phyloP scores from a whole-genome alignment of 2,888 invertebrate genomes.

The Eupithecia dodoneata region DNA sequence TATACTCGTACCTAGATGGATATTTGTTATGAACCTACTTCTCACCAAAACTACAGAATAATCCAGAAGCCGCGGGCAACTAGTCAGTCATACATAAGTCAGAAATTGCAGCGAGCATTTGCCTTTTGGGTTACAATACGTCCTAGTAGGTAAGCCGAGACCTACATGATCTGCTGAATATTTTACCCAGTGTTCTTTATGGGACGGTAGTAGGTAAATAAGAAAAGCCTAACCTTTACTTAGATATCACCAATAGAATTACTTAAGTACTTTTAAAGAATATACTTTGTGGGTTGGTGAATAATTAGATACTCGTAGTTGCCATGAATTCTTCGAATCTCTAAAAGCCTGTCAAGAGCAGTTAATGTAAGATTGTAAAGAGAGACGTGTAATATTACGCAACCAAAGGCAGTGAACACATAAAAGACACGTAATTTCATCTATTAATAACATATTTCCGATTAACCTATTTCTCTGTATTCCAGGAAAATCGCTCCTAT shows the following conservation, averaged over 20 bases:
- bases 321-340: background rate
- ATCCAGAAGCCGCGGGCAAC: too few relatives aligned
- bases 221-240: background rate
- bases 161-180: too few relatives aligned
- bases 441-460: background rate
- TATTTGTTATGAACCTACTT: too few relatives aligned
- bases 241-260: background rate
- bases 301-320: background rate
- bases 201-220: too few relatives aligned
- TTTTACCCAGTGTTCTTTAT: too few relatives aligned
- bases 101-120: too few relatives aligned
- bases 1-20: too few relatives aligned
- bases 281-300: background rate
- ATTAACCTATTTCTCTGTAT: constrained; percentile 44
- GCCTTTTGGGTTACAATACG: too few relatives aligned
- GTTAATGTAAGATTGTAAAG: background rate
- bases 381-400: background rate
- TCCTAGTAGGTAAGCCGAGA: too few relatives aligned
- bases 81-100: too few relatives aligned
- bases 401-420: background rate
- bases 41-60: too few relatives aligned
- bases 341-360: background rate
- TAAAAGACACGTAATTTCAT: background rate
- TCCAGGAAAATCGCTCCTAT: constrained; percentile 74
- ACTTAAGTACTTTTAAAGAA: background rate